Conservation (phyloP, 2,888 invertebrate species). For the Lamellibrachia satsuma region DNA sequence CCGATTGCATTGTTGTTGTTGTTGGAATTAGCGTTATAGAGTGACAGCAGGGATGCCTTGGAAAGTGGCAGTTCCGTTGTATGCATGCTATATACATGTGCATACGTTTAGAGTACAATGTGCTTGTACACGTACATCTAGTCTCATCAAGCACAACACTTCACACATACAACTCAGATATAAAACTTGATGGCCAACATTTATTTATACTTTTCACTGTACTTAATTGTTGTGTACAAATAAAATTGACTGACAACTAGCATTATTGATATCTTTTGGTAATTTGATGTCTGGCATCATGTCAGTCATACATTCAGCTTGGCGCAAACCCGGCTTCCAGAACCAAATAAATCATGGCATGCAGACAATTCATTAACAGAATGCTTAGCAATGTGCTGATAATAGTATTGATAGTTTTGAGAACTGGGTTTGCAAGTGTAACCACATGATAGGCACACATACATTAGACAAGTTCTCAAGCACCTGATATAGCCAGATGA, state of each 20-base stretch:
- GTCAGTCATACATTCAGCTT: neutral
- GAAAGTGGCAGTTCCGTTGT: neutral
- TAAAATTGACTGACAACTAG: neutral
- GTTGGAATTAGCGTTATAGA: neutral
- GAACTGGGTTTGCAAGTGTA: neutral
- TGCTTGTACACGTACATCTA: neutral
- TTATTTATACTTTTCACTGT: slow-evolving; percentile 23
- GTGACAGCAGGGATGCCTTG: neutral
- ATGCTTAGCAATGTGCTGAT: neutral
- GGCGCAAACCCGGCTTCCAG: neutral
- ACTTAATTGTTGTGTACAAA: slow-evolving; percentile 20
- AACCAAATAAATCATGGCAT: neutral
- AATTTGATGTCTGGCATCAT: neutral
- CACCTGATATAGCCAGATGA: neutral
- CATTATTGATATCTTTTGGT: neutral
- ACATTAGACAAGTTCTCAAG: neutral
- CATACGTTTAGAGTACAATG: neutral
- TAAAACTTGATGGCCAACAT: neutral
- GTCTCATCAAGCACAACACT: neutral
- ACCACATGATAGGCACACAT: neutral
- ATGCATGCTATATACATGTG: neutral
- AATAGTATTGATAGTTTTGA: neutral
- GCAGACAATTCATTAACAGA: neutral
- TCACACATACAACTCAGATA: neutral
- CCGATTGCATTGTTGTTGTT: neutral